These are phyloP conservation scores for Tinea pellionella DNA, from an alignment of 2,888 invertebrate species.

Conservation along the genomic window DNA sequence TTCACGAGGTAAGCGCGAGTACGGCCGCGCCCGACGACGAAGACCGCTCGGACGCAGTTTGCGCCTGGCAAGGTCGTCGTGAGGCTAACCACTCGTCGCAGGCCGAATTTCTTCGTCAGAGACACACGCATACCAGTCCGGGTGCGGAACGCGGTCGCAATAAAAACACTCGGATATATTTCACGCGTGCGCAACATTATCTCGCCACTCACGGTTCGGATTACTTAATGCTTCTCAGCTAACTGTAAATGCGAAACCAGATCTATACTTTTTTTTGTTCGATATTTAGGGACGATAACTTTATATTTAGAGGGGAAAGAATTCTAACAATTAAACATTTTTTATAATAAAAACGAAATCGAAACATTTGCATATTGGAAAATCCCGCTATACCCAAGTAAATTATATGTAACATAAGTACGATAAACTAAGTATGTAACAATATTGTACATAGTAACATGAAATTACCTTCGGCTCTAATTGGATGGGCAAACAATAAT, in stretches of 20 bases:
- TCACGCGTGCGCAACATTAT: slow-evolving; percentile 68
- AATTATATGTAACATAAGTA: neutral
- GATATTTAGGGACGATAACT: slow-evolving; percentile 39
- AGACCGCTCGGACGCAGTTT: slow-evolving; percentile 23
- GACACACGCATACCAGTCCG: slow-evolving; percentile 40
- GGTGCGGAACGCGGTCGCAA: slow-evolving; percentile 22
- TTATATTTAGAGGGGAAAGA: neutral
- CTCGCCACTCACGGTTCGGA: slow-evolving; percentile 60
- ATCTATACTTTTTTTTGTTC: slow-evolving; percentile 58
- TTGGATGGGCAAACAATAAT: neutral
- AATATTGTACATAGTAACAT: neutral
- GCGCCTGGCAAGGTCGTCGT: slow-evolving; percentile 58
- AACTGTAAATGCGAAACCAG: slow-evolving; percentile 64
- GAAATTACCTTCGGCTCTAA: neutral
- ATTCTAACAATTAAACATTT: neutral
- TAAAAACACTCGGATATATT: slow-evolving; percentile 61
- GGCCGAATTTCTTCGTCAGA: slow-evolving; percentile 59
- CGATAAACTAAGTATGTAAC: neutral
- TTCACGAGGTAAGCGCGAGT: slow-evolving; percentile 46
- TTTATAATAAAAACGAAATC: too few relatives aligned
- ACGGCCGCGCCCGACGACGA: slow-evolving; percentile 19
- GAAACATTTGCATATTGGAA: neutral
- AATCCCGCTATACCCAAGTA: neutral
- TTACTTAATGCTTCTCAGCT: slow-evolving; percentile 62
- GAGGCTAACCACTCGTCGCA: slow-evolving; percentile 59